Evolutionary conservation across 2,797 vertebrate genomes (phyloP).

Genomic region (Pogonophryne albipinna): DNA sequence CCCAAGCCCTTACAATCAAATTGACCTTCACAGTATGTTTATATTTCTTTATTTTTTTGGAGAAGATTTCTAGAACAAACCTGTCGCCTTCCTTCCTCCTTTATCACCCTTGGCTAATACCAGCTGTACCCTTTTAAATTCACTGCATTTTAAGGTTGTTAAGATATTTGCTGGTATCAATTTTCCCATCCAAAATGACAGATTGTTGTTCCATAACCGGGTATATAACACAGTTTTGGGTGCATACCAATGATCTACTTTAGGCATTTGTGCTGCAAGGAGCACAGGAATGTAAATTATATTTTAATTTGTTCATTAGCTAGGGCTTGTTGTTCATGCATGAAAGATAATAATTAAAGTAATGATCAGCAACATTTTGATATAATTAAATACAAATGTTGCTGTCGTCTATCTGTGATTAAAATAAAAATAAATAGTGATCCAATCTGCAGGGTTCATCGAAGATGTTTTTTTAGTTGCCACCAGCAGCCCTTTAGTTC

Average conservation of each 20-base stretch:
- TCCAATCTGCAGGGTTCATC: slow-evolving; percentile 26
- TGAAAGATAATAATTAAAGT: slow-evolving; percentile 72
- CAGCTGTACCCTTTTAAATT: background rate
- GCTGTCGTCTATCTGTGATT: slow-evolving; percentile 33
- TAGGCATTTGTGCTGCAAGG: slow-evolving; percentile 31
- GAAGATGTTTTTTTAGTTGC: background rate
- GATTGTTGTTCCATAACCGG: background rate
- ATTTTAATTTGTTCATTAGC: slow-evolving; percentile 74
- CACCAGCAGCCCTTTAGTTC: too few species aligned
- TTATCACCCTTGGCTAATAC: background rate
- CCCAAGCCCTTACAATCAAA: too few species aligned
- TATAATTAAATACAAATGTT: slow-evolving; percentile 64
- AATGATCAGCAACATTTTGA: slow-evolving; percentile 65
- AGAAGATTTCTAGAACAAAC: too few species aligned
- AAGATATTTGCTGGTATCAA: slow-evolving; percentile 6
- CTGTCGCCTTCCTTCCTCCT: too few species aligned
- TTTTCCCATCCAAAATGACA: background rate
- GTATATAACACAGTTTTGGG: background rate
- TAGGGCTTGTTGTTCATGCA: slow-evolving; percentile 64
- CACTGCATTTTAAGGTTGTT: background rate
- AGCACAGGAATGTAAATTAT: slow-evolving; percentile 63
- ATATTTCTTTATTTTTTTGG: too few species aligned
- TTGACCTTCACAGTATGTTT: too few species aligned
- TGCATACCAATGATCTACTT: slow-evolving; percentile 25
- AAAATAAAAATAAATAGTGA: slow-evolving; percentile 23